phyloP scores from a whole-genome alignment of 2,888 invertebrate species.

The Drosophila infuscata region DNA sequence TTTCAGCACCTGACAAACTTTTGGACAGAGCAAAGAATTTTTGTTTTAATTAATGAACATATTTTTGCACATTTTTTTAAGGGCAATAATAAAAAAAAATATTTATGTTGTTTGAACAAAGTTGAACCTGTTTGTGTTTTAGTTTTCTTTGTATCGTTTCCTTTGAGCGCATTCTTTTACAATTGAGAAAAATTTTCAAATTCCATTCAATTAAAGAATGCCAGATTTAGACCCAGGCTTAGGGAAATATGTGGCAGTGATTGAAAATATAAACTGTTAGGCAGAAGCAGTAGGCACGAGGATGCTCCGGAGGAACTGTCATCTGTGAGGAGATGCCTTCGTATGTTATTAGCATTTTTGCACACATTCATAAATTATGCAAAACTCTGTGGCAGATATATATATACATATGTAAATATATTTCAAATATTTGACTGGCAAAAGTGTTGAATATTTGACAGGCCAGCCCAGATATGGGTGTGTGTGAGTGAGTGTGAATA shows the following conservation, averaged over 20 bases:
- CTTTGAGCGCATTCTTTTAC: slow-evolving; percentile 13
- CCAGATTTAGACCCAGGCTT: background rate
- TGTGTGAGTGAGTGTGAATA: background rate
- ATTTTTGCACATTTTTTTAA: slow-evolving; percentile 41
- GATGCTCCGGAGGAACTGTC: background rate
- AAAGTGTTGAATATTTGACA: slow-evolving; percentile 70
- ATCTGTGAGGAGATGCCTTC: slow-evolving; percentile 19
- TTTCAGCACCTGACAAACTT: slow-evolving; percentile 34
- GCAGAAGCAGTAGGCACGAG: slow-evolving; percentile 13
- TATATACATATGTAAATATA: slow-evolving; percentile 13
- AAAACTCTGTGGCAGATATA: slow-evolving; percentile 42
- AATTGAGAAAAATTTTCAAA: slow-evolving; percentile 39
- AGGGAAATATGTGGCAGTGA: slow-evolving; percentile 65
- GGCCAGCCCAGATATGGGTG: slow-evolving; percentile 4
- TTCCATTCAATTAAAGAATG: slow-evolving; percentile 38
- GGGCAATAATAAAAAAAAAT: slow-evolving; percentile 67
- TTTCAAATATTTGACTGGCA: slow-evolving; percentile 70
- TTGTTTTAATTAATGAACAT: slow-evolving; percentile 34
- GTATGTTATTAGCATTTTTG: slow-evolving; percentile 67
- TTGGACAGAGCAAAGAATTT: slow-evolving; percentile 23
- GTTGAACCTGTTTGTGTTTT: slow-evolving; percentile 1
- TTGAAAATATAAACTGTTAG: slow-evolving; percentile 72
- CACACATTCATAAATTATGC: slow-evolving; percentile 70
- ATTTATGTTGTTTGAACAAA: slow-evolving; percentile 35
- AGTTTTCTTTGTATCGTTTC: background rate